These are phyloP conservation scores for Polydrusus tereticollis DNA, from an alignment of 2,888 invertebrate species.

Conservation along the genomic window DNA sequence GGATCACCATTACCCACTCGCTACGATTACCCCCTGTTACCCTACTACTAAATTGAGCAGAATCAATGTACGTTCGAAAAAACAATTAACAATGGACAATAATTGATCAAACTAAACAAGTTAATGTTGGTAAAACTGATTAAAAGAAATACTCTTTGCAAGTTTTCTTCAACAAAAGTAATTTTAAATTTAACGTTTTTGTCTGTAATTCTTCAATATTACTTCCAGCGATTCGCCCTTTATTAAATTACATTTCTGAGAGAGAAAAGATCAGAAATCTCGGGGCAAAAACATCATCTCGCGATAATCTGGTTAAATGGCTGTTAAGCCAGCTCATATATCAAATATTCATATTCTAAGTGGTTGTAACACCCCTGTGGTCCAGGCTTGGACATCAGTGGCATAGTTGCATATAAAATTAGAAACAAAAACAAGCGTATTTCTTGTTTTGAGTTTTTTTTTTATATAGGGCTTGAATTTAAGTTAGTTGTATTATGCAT, in stretches of 20 bases:
- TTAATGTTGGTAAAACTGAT: too few species aligned
- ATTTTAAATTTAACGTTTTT: too few species aligned
- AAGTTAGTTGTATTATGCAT: too few species aligned
- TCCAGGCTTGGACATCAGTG: conserved; percentile 26
- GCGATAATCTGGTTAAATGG: conserved; percentile 59
- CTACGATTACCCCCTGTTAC: too few species aligned
- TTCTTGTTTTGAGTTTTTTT: background rate
- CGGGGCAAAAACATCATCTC: conserved; percentile 36
- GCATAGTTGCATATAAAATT: background rate
- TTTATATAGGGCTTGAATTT: too few species aligned
- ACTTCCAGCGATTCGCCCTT: background rate
- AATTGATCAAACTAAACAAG: too few species aligned
- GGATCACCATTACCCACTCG: too few species aligned
- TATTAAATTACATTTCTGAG: background rate
- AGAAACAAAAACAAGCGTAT: background rate
- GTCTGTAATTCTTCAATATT: background rate
- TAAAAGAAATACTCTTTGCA: too few species aligned
- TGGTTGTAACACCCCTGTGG: conserved; percentile 53
- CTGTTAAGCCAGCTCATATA: conserved; percentile 59
- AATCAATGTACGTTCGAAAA: too few species aligned
- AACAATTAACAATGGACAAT: too few species aligned
- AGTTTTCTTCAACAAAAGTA: too few species aligned
- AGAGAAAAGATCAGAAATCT: background rate
- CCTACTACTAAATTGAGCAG: too few species aligned
- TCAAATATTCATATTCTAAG: conserved; percentile 64